Evolutionary conservation across 2,888 invertebrate genomes (phyloP).

Genomic region (Philonicus albiceps): DNA sequence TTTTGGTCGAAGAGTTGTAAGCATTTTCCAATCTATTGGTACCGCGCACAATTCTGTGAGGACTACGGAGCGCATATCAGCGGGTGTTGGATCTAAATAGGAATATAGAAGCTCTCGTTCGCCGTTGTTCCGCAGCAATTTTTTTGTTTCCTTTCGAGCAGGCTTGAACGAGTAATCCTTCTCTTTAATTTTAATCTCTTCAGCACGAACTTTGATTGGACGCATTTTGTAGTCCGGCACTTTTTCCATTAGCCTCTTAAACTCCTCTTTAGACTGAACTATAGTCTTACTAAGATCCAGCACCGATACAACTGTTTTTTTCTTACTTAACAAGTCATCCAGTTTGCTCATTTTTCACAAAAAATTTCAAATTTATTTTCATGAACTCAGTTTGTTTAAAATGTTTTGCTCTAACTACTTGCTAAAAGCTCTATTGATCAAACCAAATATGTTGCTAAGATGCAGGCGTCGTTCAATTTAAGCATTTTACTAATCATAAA

Average conservation of each 20-base stretch:
- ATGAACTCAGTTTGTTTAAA: neutral
- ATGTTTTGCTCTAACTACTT: neutral
- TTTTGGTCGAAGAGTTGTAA: conserved; percentile 86
- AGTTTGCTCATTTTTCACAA: conserved; percentile 67
- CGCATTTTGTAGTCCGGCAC: conserved; percentile 91
- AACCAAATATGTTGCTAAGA: neutral
- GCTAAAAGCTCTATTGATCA: neutral
- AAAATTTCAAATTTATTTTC: neutral
- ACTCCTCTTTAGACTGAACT: conserved; percentile 82
- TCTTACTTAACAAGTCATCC: conserved; percentile 85
- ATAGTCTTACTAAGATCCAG: conserved; percentile 83
- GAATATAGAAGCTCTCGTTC: conserved; percentile 59
- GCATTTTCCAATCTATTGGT: conserved; percentile 92
- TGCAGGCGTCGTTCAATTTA: neutral
- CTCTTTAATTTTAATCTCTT: conserved; percentile 80
- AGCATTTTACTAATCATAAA: neutral
- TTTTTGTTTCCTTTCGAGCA: conserved; percentile 75
- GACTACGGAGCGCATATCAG: conserved; percentile 72
- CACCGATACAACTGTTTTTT: conserved; percentile 84
- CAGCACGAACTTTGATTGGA: conserved; percentile 82
- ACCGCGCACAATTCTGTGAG: conserved; percentile 78
- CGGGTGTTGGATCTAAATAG: conserved; percentile 79
- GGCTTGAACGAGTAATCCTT: conserved; percentile 78
- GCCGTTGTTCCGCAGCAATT: conserved; percentile 58
- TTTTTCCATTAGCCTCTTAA: conserved; percentile 81